Percentiles rank a stretch among this genome's conserved stretches.
Evolutionary conservation across 2,888 invertebrate species (phyloP).

Genomic region (Tetrapedia diversipes): DNA sequence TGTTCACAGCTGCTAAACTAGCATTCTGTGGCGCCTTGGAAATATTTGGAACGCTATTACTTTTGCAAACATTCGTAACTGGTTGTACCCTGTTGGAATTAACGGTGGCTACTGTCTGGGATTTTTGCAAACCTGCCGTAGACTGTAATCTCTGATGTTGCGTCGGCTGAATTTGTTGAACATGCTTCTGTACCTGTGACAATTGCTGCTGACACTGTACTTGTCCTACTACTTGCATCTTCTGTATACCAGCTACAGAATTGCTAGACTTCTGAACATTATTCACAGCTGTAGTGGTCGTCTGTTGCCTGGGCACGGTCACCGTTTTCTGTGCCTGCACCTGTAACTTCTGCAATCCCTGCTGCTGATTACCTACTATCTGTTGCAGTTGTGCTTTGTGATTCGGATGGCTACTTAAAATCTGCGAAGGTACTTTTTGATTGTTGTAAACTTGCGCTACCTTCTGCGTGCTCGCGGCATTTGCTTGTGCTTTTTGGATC

Average conservation of each 20-base stretch:
- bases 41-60: constrained; percentile 76
- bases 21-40: constrained; percentile 71
- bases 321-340: constrained; percentile 70
- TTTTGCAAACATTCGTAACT: constrained; percentile 70
- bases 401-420: constrained; percentile 64
- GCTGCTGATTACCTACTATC: constrained; percentile 49
- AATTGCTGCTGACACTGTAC: constrained; percentile 55
- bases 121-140: constrained; percentile 49
- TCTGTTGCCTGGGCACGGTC: constrained; percentile 66
- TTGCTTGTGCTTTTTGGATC: constrained; percentile 60
- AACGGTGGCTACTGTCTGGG: constrained; percentile 54
- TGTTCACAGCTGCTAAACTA: constrained; percentile 56
- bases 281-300: constrained; percentile 55
- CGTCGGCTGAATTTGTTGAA: constrained; percentile 52
- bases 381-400: constrained; percentile 70
- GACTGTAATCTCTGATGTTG: constrained; percentile 60
- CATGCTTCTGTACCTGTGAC: constrained; percentile 52
- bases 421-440: constrained; percentile 71
- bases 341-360: constrained; percentile 62
- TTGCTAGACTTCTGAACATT: constrained; percentile 71
- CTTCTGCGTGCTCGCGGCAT: constrained; percentile 54
- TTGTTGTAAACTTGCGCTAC: constrained; percentile 67
- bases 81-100: constrained; percentile 61
- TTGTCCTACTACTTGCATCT: constrained; percentile 59
- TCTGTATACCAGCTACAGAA: constrained; percentile 68